phyloP scores from a whole-genome alignment of 2,888 invertebrate genomes.

The Stegana nigrithorax region DNA sequence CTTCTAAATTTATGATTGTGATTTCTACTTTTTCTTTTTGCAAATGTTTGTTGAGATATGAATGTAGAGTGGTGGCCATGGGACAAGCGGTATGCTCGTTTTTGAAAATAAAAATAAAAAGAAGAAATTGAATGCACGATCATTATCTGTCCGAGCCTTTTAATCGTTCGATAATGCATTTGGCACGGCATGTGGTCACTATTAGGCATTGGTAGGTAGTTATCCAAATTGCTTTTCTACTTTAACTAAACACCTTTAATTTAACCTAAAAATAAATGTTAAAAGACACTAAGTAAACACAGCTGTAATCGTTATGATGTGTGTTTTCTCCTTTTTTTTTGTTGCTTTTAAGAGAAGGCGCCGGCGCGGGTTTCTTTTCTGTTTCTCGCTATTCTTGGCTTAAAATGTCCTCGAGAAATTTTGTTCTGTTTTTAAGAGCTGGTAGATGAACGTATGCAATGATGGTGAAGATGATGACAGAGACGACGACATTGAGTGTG shows the following conservation, averaged over 20 bases:
- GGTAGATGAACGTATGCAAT: conserved; percentile 18
- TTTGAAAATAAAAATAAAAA: too few relatives aligned
- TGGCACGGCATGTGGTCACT: too few relatives aligned
- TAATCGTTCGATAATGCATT: conserved; percentile 42
- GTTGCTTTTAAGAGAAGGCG: not conserved
- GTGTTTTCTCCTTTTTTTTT: too few relatives aligned
- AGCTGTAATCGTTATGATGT: not conserved
- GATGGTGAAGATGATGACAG: not conserved
- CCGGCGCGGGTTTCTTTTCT: too few relatives aligned
- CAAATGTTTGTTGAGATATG: not conserved
- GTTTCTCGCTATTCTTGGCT: not conserved
- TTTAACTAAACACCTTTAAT: conserved; percentile 4
- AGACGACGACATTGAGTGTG: conserved; percentile 22
- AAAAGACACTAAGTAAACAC: not conserved
- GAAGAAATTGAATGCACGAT: conserved; percentile 32
- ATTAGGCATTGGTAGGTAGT: too few relatives aligned
- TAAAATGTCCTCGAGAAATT: not conserved
- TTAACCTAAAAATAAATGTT: conserved; percentile 1
- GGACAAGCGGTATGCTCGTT: not conserved
- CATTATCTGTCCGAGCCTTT: conserved; percentile 46
- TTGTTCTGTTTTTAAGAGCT: conserved; percentile 29
- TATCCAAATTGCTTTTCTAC: not conserved
- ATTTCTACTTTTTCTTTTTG: not conserved
- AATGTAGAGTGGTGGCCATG: conserved; percentile 22
- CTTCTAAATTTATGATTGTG: conserved; percentile 6